Conservation (phyloP, 2,113 vertebrate species). For the Stegostoma tigrinum region DNA sequence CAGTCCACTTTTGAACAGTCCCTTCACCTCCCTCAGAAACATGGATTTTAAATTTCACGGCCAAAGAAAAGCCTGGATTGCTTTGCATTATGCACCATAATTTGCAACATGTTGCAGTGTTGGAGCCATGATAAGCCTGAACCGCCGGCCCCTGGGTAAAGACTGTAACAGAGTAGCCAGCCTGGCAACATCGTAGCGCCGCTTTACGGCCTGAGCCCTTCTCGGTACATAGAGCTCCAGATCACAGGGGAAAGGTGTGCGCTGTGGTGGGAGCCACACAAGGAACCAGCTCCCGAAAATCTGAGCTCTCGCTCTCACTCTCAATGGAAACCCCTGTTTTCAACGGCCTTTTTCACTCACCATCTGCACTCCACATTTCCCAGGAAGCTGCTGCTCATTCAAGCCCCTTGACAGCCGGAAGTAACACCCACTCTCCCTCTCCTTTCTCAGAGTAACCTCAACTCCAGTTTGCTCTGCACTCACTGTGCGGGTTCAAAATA, state of each 20-base stretch:
- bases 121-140: background rate
- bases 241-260: background rate
- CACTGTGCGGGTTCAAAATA: background rate
- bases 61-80: background rate
- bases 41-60: background rate
- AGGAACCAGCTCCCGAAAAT: fast-evolving
- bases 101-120: background rate
- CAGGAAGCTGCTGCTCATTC: background rate
- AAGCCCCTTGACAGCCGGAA: background rate
- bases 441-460: background rate
- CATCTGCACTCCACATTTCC: background rate
- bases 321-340: background rate
- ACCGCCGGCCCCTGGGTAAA: background rate
- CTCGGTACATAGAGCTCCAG: background rate
- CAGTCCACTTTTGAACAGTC: background rate
- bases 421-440: background rate
- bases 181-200: background rate
- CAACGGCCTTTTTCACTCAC: background rate
- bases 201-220: background rate
- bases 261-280: background rate
- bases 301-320: background rate
- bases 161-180: background rate
- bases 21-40: background rate
- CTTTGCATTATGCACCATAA: background rate
- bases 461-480: background rate